Evolutionary conservation across 64 coral and sea anemone species (phyloP).

Genomic region (Cladopsammia gracilis): DNA sequence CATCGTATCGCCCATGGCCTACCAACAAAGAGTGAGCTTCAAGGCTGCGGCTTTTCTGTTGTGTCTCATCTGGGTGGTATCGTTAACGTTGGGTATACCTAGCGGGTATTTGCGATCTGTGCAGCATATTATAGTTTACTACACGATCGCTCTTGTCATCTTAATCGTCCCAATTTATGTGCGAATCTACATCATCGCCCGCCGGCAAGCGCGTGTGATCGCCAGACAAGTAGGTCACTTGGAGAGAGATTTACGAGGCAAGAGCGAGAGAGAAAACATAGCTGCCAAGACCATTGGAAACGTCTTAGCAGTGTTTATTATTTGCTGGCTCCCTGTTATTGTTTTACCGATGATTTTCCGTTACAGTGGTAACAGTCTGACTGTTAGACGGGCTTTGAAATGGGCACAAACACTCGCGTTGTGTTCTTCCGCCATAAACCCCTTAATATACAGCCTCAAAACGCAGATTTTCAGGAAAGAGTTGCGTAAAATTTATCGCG

Average conservation of each 20-base stretch:
- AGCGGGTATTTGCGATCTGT: slow-evolving; percentile 25
- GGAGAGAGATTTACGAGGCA: slow-evolving; percentile 32
- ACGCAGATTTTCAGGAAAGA: slow-evolving; percentile 83
- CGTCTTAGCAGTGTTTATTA: slow-evolving; percentile 76
- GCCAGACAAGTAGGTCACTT: slow-evolving; percentile 60
- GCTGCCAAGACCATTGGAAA: slow-evolving; percentile 89
- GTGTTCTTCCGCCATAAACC: slow-evolving; percentile 91
- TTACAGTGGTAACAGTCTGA: slow-evolving; percentile 32
- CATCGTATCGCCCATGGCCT: slow-evolving; percentile 84
- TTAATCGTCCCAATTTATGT: slow-evolving; percentile 80
- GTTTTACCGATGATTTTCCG: slow-evolving; percentile 69
- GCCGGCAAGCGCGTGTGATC: slow-evolving; percentile 80
- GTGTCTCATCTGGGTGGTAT: slow-evolving; percentile 72
- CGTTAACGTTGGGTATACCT: slow-evolving; percentile 63
- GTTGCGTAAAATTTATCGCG: slow-evolving; percentile 28
- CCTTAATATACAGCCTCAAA: slow-evolving; percentile 87
- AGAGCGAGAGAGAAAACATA: slow-evolving; percentile 69
- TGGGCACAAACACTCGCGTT: slow-evolving; percentile 90
- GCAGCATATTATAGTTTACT: slow-evolving; percentile 46
- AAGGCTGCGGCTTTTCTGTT: slow-evolving; percentile 50
- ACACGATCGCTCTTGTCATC: slow-evolving; percentile 54
- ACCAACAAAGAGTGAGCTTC: slow-evolving; percentile 57
- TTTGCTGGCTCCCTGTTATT: slow-evolving; percentile 94
- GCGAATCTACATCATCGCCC: slow-evolving; percentile 84
- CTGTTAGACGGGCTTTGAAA: slow-evolving; percentile 40